phyloP scores from a whole-genome alignment of 2,113 vertebrate species.

The Prinia subflava region DNA sequence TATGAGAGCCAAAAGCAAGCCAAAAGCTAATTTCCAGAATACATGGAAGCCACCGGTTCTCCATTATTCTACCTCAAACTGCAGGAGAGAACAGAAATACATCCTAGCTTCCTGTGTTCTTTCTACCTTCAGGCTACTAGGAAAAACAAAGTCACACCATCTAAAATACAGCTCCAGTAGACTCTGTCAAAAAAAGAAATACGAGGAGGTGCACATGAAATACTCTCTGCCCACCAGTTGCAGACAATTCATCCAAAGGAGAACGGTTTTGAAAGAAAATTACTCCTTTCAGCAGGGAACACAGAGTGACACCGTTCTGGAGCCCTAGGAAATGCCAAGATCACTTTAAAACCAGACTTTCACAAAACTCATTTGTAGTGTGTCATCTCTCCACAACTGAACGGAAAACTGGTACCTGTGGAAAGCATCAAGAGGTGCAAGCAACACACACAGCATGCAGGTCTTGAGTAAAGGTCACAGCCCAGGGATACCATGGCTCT shows the following conservation, averaged over 20 bases:
- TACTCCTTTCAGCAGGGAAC: not conserved
- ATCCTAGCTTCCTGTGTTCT: accelerated
- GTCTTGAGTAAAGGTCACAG: not conserved
- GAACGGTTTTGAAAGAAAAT: not conserved
- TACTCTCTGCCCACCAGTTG: not conserved
- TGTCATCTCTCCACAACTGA: not conserved
- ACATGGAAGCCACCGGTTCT: not conserved
- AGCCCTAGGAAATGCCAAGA: not conserved
- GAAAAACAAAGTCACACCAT: not conserved
- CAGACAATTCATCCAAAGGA: not conserved
- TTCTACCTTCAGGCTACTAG: not conserved
- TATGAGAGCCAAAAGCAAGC: not conserved
- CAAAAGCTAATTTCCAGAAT: not conserved
- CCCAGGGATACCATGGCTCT: not conserved
- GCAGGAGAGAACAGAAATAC: not conserved
- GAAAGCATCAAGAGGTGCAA: not conserved
- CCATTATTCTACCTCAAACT: not conserved
- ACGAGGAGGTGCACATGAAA: not conserved
- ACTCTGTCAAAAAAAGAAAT: not conserved
- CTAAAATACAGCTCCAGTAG: not conserved
- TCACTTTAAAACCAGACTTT: not conserved
- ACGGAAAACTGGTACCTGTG: not conserved
- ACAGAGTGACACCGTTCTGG: not conserved
- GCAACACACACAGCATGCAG: not conserved
- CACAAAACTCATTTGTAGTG: not conserved